A percentile compares a stretch with the other conserved stretches of the same genome.
Conservation (phyloP, 2,113 vertebrate species). For the Neodontobutis hainanensis region DNA sequence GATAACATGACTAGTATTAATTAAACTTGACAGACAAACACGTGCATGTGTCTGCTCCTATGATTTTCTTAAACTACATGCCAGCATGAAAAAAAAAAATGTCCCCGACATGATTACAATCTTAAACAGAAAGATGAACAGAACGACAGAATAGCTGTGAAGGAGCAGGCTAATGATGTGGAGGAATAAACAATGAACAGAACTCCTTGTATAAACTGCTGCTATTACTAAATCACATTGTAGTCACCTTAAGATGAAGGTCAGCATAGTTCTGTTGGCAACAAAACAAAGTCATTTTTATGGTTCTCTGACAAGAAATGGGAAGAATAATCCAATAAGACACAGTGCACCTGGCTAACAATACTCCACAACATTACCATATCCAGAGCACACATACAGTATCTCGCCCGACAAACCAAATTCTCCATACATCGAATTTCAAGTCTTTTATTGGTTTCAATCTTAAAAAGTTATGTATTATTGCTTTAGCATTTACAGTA, state of each 20-base stretch:
- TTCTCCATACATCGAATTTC: too few species aligned
- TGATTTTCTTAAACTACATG: not conserved
- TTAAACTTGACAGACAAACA: not conserved
- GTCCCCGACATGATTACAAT: not conserved
- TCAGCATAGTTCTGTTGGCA: not conserved
- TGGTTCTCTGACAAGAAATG: too few species aligned
- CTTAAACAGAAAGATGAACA: not conserved
- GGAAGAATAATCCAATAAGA: too few species aligned
- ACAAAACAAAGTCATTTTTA: too few species aligned
- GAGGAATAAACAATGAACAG: not conserved
- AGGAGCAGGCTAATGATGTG: not conserved
- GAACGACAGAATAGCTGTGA: conserved; percentile 1
- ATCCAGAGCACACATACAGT: too few species aligned
- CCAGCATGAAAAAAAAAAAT: not conserved
- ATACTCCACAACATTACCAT: too few species aligned
- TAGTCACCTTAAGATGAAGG: not conserved
- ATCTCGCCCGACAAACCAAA: too few species aligned
- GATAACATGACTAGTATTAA: not conserved
- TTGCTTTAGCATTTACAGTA: too few species aligned
- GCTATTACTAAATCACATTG: not conserved
- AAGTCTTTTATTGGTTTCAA: too few species aligned
- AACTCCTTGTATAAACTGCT: not conserved
- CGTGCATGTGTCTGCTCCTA: not conserved
- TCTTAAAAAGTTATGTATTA: too few species aligned
- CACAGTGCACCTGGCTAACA: too few species aligned